Evolutionary conservation across 2,113 vertebrate species (phyloP), one percentile per base, ranked within the genome.

Genomic region (human): DNA sequence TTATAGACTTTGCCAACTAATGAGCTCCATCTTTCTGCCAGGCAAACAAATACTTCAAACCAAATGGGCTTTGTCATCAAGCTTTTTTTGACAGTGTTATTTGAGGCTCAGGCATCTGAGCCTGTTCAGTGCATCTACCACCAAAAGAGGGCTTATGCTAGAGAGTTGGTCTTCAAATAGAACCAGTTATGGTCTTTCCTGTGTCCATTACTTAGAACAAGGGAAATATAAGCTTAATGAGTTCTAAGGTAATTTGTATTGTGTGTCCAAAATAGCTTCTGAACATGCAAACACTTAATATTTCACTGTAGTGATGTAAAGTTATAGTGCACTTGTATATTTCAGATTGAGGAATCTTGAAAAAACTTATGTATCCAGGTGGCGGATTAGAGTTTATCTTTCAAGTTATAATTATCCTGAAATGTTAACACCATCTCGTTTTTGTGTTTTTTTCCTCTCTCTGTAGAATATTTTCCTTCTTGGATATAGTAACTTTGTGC

Each of bases 401-500:
- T 93, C 48, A 57, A 84, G 35, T 89, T 76, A 68, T 11, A 38
- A 66, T 66, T 93, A 55, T 84, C 6, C 64, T 91, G 20, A 94
- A 91, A 89, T 95, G 38, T 87, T 97, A 90, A 97, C 35, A 52
- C 14, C 17, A 2, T 93, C 70, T 97, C 66, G 52, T 89, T 86
- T 82, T 90, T 94, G 80, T 97, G 11, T 98, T 97, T 94, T 90
- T 76, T 43, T 20, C 55, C 61, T 98, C 98, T 98, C 90, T 98
- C 98, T 97, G 90, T 97, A 99, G 99, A 99, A 99, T 99, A 99
- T 99, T 99, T 99, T 99, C 99, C 98, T 99, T 99, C 98, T 98
- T 99, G 98, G 99, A 99, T 97, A 99, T 99, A 98, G 99, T 99
- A 95, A 99, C 99, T 91, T 98, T 99, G 95, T 99, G 99, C 98